Conservation (phyloP, 2,797 vertebrate genomes). For the Meda fulgida region DNA sequence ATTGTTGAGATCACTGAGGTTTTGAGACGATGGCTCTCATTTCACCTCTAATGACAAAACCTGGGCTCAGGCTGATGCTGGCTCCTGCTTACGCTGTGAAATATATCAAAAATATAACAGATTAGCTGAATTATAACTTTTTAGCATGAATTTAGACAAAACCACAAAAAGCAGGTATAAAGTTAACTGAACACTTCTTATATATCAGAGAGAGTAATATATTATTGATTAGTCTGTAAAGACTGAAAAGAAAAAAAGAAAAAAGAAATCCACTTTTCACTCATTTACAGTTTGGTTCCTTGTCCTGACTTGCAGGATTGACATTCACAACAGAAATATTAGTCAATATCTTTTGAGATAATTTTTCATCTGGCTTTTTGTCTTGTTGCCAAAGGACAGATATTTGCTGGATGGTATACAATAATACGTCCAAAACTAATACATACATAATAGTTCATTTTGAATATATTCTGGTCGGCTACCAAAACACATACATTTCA, state of each 20-base stretch:
- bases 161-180: neutral
- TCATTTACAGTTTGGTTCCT: neutral
- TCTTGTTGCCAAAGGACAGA: neutral
- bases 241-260: neutral
- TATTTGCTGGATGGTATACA: neutral
- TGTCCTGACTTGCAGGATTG: neutral
- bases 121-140: neutral
- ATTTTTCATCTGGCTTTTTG: conserved; percentile 7
- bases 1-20: conserved; percentile 55
- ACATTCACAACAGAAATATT: neutral
- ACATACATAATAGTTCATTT: neutral
- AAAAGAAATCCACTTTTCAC: neutral
- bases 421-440: conserved; percentile 6
- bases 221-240: neutral
- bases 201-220: neutral
- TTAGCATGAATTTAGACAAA: neutral
- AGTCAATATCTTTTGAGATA: neutral
- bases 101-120: conserved; percentile 20
- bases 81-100: conserved; percentile 21
- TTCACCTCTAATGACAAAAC: conserved; percentile 59
- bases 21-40: conserved; percentile 48
- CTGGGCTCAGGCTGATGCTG: conserved; percentile 62
- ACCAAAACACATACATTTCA: neutral
- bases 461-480: neutral
- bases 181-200: neutral